These are phyloP conservation scores for Rhagophthalmus giganteus DNA, from an alignment of 2,888 invertebrate species.

Conservation along the genomic window DNA sequence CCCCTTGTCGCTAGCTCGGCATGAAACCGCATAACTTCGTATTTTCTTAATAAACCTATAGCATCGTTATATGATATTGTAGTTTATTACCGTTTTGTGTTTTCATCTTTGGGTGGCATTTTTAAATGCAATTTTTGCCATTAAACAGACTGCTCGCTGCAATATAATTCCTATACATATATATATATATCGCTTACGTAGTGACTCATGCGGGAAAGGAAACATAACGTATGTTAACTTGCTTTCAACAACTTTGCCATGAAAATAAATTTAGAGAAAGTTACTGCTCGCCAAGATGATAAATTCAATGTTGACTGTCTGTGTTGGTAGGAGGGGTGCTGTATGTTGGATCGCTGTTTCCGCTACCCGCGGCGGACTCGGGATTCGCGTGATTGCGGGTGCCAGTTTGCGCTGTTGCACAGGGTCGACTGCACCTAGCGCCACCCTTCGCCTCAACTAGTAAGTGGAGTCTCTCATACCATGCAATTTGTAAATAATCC, in stretches of 20 bases:
- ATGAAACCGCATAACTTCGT: no score
- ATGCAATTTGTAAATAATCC: slow-evolving; percentile 28
- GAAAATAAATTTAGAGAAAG: slow-evolving; percentile 17
- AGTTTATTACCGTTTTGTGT: not conserved
- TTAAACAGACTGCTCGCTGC: not conserved
- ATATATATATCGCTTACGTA: no score
- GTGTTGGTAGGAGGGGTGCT: slow-evolving; percentile 66
- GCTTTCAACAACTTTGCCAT: slow-evolving; percentile 8
- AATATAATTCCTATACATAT: not conserved
- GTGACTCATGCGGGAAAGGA: slow-evolving; percentile 3
- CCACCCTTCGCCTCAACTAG: slow-evolving; percentile 54
- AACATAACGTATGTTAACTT: slow-evolving; percentile 16
- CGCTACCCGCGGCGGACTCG: slow-evolving; percentile 76
- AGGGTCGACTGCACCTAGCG: slow-evolving; percentile 77
- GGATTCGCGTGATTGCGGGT: slow-evolving; percentile 82
- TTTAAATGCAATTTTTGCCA: no score
- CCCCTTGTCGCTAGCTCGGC: no score
- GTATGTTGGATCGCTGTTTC: slow-evolving; percentile 87
- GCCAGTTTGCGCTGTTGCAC: slow-evolving; percentile 87
- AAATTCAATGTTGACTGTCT: slow-evolving; percentile 30
- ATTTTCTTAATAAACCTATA: no score
- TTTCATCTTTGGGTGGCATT: not conserved
- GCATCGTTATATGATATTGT: no score
- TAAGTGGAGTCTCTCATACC: slow-evolving; percentile 36
- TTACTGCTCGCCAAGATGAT: slow-evolving; percentile 8